phyloP scores from a whole-genome alignment of 2,888 invertebrate species.

The Eledone cirrhosa region DNA sequence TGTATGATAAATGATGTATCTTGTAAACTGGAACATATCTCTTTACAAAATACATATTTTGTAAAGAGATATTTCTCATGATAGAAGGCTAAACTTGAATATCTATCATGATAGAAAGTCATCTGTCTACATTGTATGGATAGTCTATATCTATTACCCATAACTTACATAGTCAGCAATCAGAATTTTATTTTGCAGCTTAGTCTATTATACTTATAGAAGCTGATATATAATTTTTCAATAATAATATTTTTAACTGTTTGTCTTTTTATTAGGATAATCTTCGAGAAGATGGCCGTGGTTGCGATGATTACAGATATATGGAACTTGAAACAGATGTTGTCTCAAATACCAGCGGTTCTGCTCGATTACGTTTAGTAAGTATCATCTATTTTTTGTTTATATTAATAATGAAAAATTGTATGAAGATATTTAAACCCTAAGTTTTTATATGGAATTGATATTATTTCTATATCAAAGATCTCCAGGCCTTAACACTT shows the following conservation, averaged over 20 bases:
- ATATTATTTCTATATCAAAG: too few relatives aligned
- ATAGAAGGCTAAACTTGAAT: too few relatives aligned
- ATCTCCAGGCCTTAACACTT: too few relatives aligned
- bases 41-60: too few relatives aligned
- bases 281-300: constrained; percentile 75
- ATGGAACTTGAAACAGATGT: constrained; percentile 68
- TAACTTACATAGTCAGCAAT: neutral
- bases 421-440: too few relatives aligned
- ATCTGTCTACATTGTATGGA: neutral
- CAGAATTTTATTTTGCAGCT: neutral
- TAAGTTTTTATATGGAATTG: too few relatives aligned
- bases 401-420: too few relatives aligned
- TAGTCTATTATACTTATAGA: neutral
- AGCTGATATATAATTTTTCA: neutral
- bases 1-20: too few relatives aligned
- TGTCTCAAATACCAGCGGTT: constrained; percentile 68
- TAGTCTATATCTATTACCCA: neutral
- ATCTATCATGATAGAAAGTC: too few relatives aligned
- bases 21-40: too few relatives aligned
- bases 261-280: constrained; percentile 74
- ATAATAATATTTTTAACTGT: neutral
- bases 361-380: constrained; percentile 67
- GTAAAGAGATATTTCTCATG: too few relatives aligned
- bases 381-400: constrained; percentile 15
- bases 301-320: constrained; percentile 67